Evolutionary conservation across 2,888 invertebrate species (phyloP).

Genomic region (Barypeithes pellucidus): DNA sequence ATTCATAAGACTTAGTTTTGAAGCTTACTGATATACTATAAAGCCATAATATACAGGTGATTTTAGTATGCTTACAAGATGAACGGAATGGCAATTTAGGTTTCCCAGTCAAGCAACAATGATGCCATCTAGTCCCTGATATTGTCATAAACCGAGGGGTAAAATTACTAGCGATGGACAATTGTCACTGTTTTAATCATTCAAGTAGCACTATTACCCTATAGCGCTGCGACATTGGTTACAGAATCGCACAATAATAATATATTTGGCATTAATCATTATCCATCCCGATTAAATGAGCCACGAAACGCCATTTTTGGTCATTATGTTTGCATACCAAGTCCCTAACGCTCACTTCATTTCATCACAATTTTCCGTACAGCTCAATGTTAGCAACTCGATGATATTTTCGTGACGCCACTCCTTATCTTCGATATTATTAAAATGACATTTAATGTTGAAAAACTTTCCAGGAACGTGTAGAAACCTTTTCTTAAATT

Average conservation of each 20-base stretch:
- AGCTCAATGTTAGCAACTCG: conserved; percentile 39
- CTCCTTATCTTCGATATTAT: conserved; percentile 59
- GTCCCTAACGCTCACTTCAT: conserved; percentile 21
- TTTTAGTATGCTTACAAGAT: conserved; percentile 19
- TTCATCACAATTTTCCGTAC: conserved; percentile 31
- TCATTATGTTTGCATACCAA: conserved; percentile 12
- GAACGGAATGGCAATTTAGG: too few species aligned
- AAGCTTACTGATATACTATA: conserved; percentile 15
- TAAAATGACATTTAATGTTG: conserved; percentile 57
- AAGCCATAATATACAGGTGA: conserved; percentile 8
- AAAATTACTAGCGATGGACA: too few species aligned
- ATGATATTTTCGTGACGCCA: conserved; percentile 54
- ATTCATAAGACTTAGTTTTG: conserved; percentile 28
- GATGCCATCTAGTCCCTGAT: too few species aligned
- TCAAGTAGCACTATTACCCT: too few species aligned
- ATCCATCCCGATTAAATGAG: too few species aligned
- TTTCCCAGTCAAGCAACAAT: too few species aligned
- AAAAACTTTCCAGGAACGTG: conserved; percentile 54
- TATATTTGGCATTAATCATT: too few species aligned
- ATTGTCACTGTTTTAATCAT: too few species aligned
- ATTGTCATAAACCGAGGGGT: too few species aligned
- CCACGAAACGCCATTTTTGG: neutral
- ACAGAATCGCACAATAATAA: too few species aligned
- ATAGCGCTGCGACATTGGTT: too few species aligned
- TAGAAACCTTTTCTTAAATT: conserved; percentile 59